These are phyloP conservation scores for Limnephilus lunatus DNA, from an alignment of 2,888 invertebrate genomes.

Conservation along the genomic window DNA sequence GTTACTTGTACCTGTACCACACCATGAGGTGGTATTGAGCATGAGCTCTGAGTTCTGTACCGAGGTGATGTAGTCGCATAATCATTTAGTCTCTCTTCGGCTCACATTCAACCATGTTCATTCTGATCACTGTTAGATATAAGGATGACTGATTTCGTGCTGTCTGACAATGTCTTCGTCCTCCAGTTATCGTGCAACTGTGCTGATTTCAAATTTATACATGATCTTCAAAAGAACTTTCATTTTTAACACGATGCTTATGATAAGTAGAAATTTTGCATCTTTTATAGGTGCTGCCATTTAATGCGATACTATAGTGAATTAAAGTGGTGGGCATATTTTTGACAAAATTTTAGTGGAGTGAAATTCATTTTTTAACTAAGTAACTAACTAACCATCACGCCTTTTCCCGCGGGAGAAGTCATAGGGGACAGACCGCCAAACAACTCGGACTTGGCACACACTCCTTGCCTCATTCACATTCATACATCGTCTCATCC, in stretches of 20 bases:
- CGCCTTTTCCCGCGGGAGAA: too few species aligned
- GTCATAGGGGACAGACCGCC: too few species aligned
- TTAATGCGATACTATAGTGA: not conserved
- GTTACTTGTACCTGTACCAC: not conserved
- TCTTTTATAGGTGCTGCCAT: not conserved
- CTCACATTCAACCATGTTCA: not conserved
- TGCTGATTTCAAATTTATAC: not conserved
- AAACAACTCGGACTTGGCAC: too few species aligned
- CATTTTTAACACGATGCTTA: not conserved
- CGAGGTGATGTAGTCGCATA: not conserved
- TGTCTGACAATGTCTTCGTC: not conserved
- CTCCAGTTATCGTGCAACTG: not conserved
- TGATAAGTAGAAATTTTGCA: not conserved
- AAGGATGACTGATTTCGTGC: not conserved
- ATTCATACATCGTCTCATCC: too few species aligned
- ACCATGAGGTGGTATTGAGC: not conserved
- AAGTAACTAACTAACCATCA: too few species aligned
- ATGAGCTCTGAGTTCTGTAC: not conserved
- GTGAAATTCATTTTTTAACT: not conserved
- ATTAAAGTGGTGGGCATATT: not conserved
- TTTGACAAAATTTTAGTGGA: not conserved
- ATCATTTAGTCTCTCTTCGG: not conserved
- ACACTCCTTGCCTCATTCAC: too few species aligned
- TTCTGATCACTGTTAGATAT: not conserved
- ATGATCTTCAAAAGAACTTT: too few species aligned